Conservation (phyloP, 92 coral and sea anemone genomes). For the Paramuricea clavata region DNA sequence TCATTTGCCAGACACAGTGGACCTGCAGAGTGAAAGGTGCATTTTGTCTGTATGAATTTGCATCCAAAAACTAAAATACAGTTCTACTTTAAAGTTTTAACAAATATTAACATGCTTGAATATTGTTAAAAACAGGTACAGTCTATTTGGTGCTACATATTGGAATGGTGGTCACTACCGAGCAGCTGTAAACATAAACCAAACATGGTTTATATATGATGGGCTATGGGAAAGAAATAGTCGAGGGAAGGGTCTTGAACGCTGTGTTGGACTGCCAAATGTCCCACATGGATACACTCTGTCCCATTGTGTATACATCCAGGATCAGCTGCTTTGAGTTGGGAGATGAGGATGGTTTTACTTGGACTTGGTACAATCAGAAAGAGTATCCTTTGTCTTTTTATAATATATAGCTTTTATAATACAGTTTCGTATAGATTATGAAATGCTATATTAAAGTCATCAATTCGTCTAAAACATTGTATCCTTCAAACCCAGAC, state of each 20-base stretch:
- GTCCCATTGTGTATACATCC: conserved; percentile 26
- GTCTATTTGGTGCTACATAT: background rate
- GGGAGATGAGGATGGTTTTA: background rate
- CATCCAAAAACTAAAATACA: background rate
- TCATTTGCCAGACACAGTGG: conserved; percentile 37
- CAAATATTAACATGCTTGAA: background rate
- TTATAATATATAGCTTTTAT: too few relatives aligned
- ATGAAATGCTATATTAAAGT: too few relatives aligned
- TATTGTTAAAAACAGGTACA: background rate
- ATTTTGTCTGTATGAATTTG: background rate
- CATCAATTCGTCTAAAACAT: too few relatives aligned
- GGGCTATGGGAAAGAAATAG: conserved; percentile 15
- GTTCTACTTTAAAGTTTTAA: background rate
- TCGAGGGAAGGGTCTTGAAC: background rate
- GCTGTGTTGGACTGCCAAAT: background rate
- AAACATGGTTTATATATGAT: background rate
- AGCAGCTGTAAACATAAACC: background rate
- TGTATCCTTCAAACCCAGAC: too few relatives aligned
- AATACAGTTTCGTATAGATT: too few relatives aligned
- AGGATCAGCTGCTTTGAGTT: conserved; percentile 36
- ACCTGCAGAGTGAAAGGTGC: conserved; percentile 40
- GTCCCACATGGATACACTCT: background rate
- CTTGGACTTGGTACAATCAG: too few relatives aligned
- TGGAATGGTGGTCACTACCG: conserved; percentile 18
- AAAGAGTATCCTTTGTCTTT: too few relatives aligned